Percentiles rank a stretch among this genome's conserved stretches.
Conservation (phyloP, 2,797 vertebrate genomes). For the Myotis findleyi region DNA sequence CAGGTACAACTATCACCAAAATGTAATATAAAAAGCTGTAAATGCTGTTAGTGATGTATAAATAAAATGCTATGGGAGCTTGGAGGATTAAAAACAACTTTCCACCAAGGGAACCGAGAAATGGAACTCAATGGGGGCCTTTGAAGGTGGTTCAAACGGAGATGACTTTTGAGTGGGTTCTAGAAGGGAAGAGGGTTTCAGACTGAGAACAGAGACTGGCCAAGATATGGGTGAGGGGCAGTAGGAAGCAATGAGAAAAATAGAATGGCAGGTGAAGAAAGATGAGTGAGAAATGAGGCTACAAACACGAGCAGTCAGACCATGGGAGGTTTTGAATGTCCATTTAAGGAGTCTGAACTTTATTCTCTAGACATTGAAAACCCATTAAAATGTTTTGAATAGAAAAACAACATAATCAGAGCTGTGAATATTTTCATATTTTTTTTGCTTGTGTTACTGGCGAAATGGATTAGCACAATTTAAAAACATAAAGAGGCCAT, state of each 20-base stretch:
- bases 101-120: neutral
- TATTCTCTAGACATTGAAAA: neutral
- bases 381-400: neutral
- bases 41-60: neutral
- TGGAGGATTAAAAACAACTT: neutral
- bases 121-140: neutral
- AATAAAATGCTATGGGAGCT: neutral
- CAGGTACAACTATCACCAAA: neutral
- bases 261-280: fast-evolving
- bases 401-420: neutral
- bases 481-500: neutral
- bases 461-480: neutral
- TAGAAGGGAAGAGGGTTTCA: neutral
- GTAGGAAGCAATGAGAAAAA: neutral
- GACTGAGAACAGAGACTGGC: neutral
- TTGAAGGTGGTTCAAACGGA: neutral
- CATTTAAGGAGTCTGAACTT: neutral
- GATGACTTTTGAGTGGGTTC: neutral
- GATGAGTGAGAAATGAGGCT: neutral
- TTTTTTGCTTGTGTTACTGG: neutral
- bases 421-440: neutral
- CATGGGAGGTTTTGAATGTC: neutral
- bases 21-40: neutral
- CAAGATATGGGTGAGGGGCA: neutral
- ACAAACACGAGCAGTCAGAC: neutral